phyloP scores from a whole-genome alignment of 2,113 vertebrate species.

The Ptyas mucosa region DNA sequence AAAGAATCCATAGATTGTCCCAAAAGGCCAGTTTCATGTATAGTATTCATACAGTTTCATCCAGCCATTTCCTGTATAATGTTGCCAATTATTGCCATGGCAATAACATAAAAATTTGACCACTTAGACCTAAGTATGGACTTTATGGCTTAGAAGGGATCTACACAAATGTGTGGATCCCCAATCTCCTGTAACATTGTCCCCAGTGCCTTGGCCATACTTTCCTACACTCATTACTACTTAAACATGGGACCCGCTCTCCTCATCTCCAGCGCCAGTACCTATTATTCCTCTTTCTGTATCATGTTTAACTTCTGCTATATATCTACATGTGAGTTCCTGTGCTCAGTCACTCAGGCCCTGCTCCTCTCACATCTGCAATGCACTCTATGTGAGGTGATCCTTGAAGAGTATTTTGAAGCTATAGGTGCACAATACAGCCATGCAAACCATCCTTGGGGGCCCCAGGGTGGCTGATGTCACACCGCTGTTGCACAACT shows the following conservation, averaged over 20 bases:
- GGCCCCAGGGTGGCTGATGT: not conserved
- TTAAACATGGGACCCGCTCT: not conserved
- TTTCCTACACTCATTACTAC: not conserved
- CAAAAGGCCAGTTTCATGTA: not conserved
- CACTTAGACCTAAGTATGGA: not conserved
- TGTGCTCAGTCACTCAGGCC: not conserved
- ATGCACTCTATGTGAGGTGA: not conserved
- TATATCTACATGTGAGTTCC: not conserved
- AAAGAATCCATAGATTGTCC: not conserved
- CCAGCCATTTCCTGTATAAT: not conserved
- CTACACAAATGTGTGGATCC: not conserved
- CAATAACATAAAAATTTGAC: not conserved
- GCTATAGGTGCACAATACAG: not conserved
- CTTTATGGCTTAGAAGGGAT: not conserved
- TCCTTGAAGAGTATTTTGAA: not conserved
- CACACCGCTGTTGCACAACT: not conserved
- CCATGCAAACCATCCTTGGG: not conserved
- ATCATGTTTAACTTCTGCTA: not conserved
- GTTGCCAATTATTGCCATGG: not conserved
- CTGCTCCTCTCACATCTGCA: not conserved
- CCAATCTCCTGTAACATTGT: not conserved
- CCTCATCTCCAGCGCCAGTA: not conserved
- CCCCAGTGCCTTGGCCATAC: not conserved
- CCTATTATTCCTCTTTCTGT: not conserved
- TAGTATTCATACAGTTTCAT: not conserved